These are phyloP conservation scores for Oryzias dopingdopingensis DNA, from an alignment of 2,797 vertebrate species.

Conservation along the genomic window DNA sequence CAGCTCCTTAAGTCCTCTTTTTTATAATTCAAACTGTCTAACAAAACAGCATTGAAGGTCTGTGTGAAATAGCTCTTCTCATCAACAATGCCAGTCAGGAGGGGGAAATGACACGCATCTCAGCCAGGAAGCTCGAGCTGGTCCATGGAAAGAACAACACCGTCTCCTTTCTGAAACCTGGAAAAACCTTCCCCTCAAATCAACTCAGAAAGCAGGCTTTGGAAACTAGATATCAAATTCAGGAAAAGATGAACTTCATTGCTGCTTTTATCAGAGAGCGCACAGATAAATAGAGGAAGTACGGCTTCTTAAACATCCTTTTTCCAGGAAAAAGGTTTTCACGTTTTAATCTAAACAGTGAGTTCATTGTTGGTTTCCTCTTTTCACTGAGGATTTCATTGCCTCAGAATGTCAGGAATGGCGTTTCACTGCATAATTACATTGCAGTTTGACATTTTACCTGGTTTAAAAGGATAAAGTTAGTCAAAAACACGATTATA, in stretches of 20 bases:
- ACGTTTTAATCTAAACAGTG: not conserved
- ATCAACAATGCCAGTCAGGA: slow-evolving; percentile 48
- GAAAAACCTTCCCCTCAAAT: slow-evolving; percentile 5
- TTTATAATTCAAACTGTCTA: too few species aligned
- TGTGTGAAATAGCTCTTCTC: slow-evolving; percentile 23
- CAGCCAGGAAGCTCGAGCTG: slow-evolving; percentile 65
- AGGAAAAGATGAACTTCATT: too few species aligned
- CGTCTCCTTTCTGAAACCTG: slow-evolving; percentile 16
- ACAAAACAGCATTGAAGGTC: slow-evolving; percentile 5
- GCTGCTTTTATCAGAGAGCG: too few species aligned
- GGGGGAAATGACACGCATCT: slow-evolving; percentile 37
- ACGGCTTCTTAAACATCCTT: too few species aligned
- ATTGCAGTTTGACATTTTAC: not conserved
- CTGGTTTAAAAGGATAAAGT: not conserved
- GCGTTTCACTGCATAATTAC: not conserved
- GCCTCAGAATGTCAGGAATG: slow-evolving; percentile 3
- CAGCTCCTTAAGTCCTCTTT: not conserved
- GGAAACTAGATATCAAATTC: not conserved
- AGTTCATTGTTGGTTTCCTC: not conserved
- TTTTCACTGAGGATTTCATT: not conserved
- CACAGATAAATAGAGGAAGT: too few species aligned
- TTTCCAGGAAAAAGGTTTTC: not conserved
- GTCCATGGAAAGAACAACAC: slow-evolving; percentile 45
- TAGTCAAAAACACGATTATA: not conserved
- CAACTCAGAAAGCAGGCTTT: not conserved